These are phyloP conservation scores for Acronicta alni DNA, from an alignment of 2,888 invertebrate species.

Conservation along the genomic window DNA sequence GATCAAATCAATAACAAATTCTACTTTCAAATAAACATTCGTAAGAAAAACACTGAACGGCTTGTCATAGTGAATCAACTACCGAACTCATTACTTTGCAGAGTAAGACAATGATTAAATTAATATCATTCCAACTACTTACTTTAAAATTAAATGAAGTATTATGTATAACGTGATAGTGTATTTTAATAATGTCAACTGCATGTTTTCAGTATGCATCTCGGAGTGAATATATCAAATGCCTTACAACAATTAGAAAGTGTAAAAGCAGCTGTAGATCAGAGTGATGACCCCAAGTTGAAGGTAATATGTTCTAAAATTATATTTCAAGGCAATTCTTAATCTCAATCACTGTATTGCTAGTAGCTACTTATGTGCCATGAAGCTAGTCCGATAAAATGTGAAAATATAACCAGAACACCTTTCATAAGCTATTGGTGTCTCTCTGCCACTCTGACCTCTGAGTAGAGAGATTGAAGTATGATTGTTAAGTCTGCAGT, in stretches of 20 bases:
- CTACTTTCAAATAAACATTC: not conserved
- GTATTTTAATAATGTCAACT: not conserved
- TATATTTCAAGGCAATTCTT: not conserved
- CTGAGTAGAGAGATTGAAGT: too few relatives aligned
- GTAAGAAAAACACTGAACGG: not conserved
- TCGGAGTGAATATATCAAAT: conserved; percentile 94
- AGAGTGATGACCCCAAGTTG: conserved; percentile 94
- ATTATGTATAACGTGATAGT: not conserved
- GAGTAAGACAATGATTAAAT: conserved; percentile 10
- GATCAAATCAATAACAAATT: not conserved
- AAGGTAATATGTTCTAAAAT: conserved; percentile 83
- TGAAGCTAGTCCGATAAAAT: not conserved
- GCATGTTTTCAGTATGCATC: conserved; percentile 81
- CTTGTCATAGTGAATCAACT: not conserved
- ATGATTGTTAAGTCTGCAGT: too few relatives aligned
- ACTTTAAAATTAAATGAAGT: not conserved
- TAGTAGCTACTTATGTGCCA: too few relatives aligned
- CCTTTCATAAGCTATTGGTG: too few relatives aligned
- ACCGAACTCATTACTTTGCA: not conserved
- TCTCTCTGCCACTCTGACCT: too few relatives aligned
- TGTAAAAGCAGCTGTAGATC: conserved; percentile 95
- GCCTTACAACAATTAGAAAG: conserved; percentile 96
- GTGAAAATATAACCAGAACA: too few relatives aligned
- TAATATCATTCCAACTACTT: too few relatives aligned
- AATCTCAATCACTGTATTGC: too few relatives aligned